Base-by-base conservation (phyloP, 2,797 vertebrate species). In the Pagetopsis macropterus region DNA sequence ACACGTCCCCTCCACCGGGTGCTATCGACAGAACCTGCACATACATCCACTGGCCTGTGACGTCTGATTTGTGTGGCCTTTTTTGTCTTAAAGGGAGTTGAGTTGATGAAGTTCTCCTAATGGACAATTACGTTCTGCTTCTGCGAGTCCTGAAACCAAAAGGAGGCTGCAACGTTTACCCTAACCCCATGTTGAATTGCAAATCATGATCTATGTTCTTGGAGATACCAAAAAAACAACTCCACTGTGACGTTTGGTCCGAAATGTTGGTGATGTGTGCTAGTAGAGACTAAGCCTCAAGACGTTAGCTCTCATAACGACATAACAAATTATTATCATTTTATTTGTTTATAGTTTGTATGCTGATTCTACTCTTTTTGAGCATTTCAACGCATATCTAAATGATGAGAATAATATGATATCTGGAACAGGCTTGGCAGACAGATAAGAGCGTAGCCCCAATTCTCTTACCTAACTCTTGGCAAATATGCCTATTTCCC, bases 1-100 rank as follows among this genome's bases (percentile, higher is more conserved):
- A 93, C 87, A 82, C 72, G 71, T 89, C 76, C 45, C 87, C 83
- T 78, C 73, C 72, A 23, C 87, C 52, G 69, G 81, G 48, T 79
- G 68, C 78, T 88, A 92, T 92, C 50, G 87, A 91, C 87, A 82
- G 60, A 84, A 56, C 23, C 49, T 27, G 74, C 71, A 71, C 78
- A 83, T 76, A 23, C 84, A 87, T 84, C 81, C 81, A 82, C 87
- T 85, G 33, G 54, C 21, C 72, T 17, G 65, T 67, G 84, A 78
- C 45, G 57, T 82, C 81, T 78, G 75, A 83, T 84, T 88, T 72
- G 78, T 84, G 76, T 69, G 75, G 75, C 21, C 56, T 69, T 74
- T 76, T 72, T 75, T 65, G 37, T 82, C 65, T 19, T 69, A 61
- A 58, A 68, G 81, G 31, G 55, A 76, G 69, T 76, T n/a, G 68